A percentile compares a stretch with the other conserved stretches of the same genome.
Conservation (phyloP, 2,888 invertebrate species). For the Galeopsomyia nigrocyanea region DNA sequence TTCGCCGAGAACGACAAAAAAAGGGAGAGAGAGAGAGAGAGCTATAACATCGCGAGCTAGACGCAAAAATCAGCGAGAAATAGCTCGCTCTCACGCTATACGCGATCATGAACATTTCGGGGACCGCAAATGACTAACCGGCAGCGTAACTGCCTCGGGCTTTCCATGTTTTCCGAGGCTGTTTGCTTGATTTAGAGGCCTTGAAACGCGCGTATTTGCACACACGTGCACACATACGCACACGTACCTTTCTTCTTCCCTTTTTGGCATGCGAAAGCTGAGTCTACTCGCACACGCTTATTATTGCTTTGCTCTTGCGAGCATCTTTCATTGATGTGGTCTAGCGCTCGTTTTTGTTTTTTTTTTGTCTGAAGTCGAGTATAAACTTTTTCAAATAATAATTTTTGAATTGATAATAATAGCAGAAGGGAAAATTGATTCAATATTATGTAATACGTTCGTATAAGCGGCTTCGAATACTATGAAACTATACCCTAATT, state of each 20-base stretch:
- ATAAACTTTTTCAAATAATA: too few species aligned
- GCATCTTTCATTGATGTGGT: too few species aligned
- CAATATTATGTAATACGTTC: too few species aligned
- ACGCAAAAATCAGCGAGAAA: slow-evolving; percentile 55
- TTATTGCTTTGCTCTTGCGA: too few species aligned
- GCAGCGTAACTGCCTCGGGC: slow-evolving; percentile 55
- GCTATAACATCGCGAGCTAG: not conserved
- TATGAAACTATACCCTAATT: too few species aligned
- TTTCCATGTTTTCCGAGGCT: slow-evolving; percentile 55
- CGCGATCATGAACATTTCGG: slow-evolving; percentile 57
- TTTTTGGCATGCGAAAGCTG: not conserved
- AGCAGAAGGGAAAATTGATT: too few species aligned
- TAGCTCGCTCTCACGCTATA: not conserved
- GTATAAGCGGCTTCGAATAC: too few species aligned
- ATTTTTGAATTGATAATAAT: too few species aligned
- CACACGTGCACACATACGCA: slow-evolving; percentile 31
- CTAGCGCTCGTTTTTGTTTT: too few species aligned
- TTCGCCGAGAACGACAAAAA: too few species aligned
- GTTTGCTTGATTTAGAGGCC: slow-evolving; percentile 63
- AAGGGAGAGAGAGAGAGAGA: not conserved
- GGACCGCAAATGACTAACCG: slow-evolving; percentile 62
- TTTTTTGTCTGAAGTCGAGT: too few species aligned
- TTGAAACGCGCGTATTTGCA: slow-evolving; percentile 49
- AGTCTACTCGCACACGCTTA: not conserved
- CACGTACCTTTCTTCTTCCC: slow-evolving; percentile 55